Conservation (phyloP, 2,113 vertebrate genomes). For the Podiceps cristatus region DNA sequence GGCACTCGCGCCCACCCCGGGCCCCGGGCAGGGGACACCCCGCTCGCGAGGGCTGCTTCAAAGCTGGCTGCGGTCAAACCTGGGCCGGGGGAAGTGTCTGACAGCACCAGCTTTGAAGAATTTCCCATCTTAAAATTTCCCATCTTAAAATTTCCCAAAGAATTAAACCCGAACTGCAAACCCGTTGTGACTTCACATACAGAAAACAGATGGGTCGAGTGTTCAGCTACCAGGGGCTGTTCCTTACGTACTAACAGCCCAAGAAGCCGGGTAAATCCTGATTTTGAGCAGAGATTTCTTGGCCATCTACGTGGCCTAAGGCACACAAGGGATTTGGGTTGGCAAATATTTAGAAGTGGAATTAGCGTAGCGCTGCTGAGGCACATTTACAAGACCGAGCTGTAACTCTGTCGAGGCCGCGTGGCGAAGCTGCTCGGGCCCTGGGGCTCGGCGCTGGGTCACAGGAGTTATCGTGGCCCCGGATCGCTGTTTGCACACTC, state of each 20-base stretch:
- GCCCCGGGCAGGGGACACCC: not conserved
- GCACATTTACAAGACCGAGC: fast-evolving
- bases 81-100: not conserved
- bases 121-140: not conserved
- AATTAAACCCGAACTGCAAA: not conserved
- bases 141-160: not conserved
- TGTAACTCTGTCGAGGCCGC: not conserved
- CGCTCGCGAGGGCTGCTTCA: fast-evolving
- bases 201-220: not conserved
- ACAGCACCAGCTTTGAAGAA: not conserved
- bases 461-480: not conserved
- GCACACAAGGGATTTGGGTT: not conserved
- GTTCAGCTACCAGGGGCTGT: not conserved
- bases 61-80: not conserved
- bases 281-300: not conserved
- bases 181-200: not conserved
- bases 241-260: fast-evolving
- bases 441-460: fast-evolving
- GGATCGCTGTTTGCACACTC: fast-evolving
- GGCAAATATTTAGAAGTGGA: not conserved
- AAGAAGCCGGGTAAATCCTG: not conserved
- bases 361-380: not conserved
- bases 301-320: not conserved
- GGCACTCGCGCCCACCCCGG: not conserved
- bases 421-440: not conserved